Evolutionary conservation across 2,797 vertebrate species (phyloP), one percentile per base, ranked within the genome.

Genomic region (Poeciliopsis turneri): DNA sequence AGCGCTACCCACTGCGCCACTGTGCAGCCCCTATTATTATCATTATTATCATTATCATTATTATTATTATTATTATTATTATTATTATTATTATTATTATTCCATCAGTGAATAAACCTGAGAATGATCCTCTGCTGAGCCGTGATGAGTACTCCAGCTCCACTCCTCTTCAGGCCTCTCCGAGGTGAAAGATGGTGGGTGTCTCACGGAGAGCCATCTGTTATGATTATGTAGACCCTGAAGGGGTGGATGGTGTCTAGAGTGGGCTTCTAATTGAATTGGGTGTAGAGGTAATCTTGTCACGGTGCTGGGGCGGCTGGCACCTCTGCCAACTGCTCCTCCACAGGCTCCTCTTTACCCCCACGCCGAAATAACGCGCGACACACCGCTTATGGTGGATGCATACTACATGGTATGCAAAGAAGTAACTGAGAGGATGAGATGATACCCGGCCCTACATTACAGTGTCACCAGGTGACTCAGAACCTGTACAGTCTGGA

Each of bases 201-300:
- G 85, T 91, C 90, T 90, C 85, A 81, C 43, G 59, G 80, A 90
- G 82, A 88, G 78, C 88, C 89, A 93, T 95, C 91, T 91, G 90
- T 94, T 91, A 84, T 86, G 85, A 94, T 94, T 92, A 92, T 85
- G 88, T 87, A 89, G 84, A 90, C 88, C 92, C 89, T 91, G 89
- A 91, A 91, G 90, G 90, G 90, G 87, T 80, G 84, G 88, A 87
- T 47, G 61, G 78, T 84, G 86, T 90, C 87, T 86, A 84, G 73
- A 88, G 87, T 88, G 72, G 85, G 87, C 85, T 82, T 86, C 91
- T 91, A 92, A 94, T 92, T 93, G 86, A 93, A 93, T 94, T 91
- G 90, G 83, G 90, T 85, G 84, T 81, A 84, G 87, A 89, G 83
- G 84, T 93, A 92, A 95, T 93, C 83, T 90, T 81, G 89, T 95